Percentiles rank a stretch among this genome's conserved stretches.
phyloP scores from a whole-genome alignment of 2,888 invertebrate species.

The Synergus umbraculus region DNA sequence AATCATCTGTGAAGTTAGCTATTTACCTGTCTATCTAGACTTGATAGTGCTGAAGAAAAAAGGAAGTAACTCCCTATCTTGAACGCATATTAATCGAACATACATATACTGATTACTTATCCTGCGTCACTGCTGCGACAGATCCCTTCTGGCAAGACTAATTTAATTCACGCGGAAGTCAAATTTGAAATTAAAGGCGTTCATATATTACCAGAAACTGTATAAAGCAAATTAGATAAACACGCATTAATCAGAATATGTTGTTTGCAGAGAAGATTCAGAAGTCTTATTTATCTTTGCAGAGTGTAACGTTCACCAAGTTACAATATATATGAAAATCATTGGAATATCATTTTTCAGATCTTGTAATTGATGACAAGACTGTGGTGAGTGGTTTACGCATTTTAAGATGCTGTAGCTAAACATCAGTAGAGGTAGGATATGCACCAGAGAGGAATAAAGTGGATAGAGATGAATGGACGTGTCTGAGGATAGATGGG shows the following conservation, averaged over 20 bases:
- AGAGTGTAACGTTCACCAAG: background rate
- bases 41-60: conserved; percentile 3
- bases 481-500: conserved; percentile 22
- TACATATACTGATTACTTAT: conserved; percentile 28
- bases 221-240: background rate
- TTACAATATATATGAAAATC: background rate
- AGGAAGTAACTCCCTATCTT: background rate
- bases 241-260: conserved; percentile 7
- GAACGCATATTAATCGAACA: conserved; percentile 38
- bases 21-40: conserved; percentile 35
- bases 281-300: background rate
- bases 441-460: conserved; percentile 1
- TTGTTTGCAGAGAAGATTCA: background rate
- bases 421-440: conserved; percentile 19
- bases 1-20: conserved; percentile 51
- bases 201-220: conserved; percentile 14
- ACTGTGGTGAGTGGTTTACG: conserved; percentile 13
- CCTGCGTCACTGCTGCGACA: conserved; percentile 10
- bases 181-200: conserved; percentile 12
- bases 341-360: background rate
- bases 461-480: conserved; percentile 18
- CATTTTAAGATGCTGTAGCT: conserved; percentile 10
- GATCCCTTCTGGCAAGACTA: conserved; percentile 6
- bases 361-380: background rate
- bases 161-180: background rate